Percentiles rank a stretch among this genome's conserved stretches.
phyloP scores from a whole-genome alignment of 2,888 invertebrate species.

The Melitaea athalia region DNA sequence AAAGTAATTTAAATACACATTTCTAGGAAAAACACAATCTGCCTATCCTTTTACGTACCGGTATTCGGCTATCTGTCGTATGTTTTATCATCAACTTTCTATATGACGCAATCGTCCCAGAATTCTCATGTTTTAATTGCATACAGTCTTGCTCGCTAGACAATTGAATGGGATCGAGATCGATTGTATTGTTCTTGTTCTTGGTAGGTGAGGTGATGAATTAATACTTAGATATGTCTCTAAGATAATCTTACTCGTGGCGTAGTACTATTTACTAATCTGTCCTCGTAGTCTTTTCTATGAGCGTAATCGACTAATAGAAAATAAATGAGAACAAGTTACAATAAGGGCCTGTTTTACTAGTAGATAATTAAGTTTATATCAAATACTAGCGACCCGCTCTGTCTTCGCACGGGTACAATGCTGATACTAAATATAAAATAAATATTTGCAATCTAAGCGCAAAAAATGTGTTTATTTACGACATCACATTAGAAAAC shows the following conservation, averaged over 20 bases:
- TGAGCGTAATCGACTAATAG: not conserved
- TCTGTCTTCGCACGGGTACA: too few relatives aligned
- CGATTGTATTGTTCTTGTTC: conserved; percentile 40
- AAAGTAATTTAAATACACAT: too few relatives aligned
- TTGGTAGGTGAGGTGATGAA: conserved; percentile 25
- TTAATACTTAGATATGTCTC: conserved; percentile 17
- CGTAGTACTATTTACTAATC: too few relatives aligned
- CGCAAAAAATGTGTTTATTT: too few relatives aligned
- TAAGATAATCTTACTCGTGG: conserved; percentile 6
- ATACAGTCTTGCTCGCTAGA: conserved; percentile 38
- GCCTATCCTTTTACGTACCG: conserved; percentile 19
- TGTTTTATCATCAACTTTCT: conserved; percentile 44
- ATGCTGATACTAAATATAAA: too few relatives aligned
- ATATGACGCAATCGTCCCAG: conserved; percentile 46
- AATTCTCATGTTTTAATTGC: conserved; percentile 41
- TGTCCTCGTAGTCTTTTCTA: too few relatives aligned
- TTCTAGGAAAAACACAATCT: too few relatives aligned
- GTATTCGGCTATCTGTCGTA: conserved; percentile 37
- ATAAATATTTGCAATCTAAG: too few relatives aligned
- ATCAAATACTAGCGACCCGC: too few relatives aligned
- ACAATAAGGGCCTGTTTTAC: too few relatives aligned
- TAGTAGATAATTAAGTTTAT: too few relatives aligned
- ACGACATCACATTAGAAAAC: too few relatives aligned
- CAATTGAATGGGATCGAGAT: conserved; percentile 37
- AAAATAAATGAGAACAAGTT: not conserved